Evolutionary conservation across 2,113 vertebrate species (phyloP).

Genomic region (Rhombomys opimus): DNA sequence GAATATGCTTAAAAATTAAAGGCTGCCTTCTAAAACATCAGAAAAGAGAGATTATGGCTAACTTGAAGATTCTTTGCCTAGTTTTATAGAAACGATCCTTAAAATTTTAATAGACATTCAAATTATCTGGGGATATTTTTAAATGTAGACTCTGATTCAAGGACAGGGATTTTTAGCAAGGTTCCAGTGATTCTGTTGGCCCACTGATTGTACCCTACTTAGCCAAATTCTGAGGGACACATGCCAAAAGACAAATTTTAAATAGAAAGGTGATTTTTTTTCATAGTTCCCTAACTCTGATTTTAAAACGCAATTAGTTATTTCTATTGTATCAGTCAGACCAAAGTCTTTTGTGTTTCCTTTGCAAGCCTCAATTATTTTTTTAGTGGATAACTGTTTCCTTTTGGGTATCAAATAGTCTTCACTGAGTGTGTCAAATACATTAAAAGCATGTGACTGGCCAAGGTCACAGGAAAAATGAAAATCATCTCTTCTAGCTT

Average conservation of each 20-base stretch:
- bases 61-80: neutral
- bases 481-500: conserved; percentile 62
- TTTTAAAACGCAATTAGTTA: neutral
- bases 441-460: conserved; percentile 41
- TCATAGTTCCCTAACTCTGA: neutral
- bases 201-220: neutral
- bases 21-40: conserved; percentile 27
- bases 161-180: neutral
- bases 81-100: neutral
- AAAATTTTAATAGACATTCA: neutral
- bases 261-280: conserved; percentile 39
- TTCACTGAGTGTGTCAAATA: neutral
- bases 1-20: neutral
- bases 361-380: neutral
- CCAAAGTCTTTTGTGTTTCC: conserved; percentile 24
- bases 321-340: neutral
- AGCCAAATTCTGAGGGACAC: neutral
- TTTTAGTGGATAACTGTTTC: neutral
- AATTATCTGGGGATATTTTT: neutral
- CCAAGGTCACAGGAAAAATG: conserved; percentile 35
- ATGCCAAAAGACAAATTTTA: neutral
- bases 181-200: neutral
- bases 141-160: neutral
- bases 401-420: conserved; percentile 27
- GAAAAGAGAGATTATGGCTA: neutral